Evolutionary conservation across 1,140 invertebrate species (phyloP), one percentile per base, ranked within the genome.

Genomic region (Cephus cinctus): DNA sequence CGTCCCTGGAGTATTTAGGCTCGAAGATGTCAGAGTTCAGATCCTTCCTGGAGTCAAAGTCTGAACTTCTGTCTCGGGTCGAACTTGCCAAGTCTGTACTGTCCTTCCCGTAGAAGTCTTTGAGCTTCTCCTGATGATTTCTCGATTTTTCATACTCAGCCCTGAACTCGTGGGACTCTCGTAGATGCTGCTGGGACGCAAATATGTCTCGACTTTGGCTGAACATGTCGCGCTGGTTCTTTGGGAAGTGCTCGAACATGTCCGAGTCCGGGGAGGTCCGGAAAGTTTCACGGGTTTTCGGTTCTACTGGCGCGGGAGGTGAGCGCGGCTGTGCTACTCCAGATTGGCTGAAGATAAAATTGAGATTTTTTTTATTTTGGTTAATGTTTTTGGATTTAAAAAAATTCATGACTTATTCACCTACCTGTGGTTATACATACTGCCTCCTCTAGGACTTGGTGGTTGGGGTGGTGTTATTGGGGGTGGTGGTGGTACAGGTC

Each of bases 241-340:
- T 73, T 0, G 68, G 53, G 8, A 74, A 77, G 21, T 76, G 67
- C 9, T 85, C 80, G 54, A 79, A 80, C 32, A 78, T 71, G 23
- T 85, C 81, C 0, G 80, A 83, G 35, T 84, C 84, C 67, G 84
- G 86, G 31, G 85, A 86, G 9, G 81, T 80, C 21, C 83, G 75
- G 61, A 85, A 86, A 1, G 80, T 80, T 40, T 84, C 84, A 2
- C 84, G 76, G 44, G 75, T 75, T 52, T 82, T 80, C 0, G 81
- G 83, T 61, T 92, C 89, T 9, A 90, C 83, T 15, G 89, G 89
- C 0, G 78, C 83, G 54, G 78, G 87, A 56, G 56, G 86, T 72
- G 50, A 85, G 45, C 79, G 71, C 4, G 78, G 77, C 44, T 79
- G 74, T 4, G 71, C 67, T 47, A 72, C 67, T 57, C 67, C 68